Conservation (phyloP, 2,113 vertebrate genomes). For the Colistium nudipinnis region DNA sequence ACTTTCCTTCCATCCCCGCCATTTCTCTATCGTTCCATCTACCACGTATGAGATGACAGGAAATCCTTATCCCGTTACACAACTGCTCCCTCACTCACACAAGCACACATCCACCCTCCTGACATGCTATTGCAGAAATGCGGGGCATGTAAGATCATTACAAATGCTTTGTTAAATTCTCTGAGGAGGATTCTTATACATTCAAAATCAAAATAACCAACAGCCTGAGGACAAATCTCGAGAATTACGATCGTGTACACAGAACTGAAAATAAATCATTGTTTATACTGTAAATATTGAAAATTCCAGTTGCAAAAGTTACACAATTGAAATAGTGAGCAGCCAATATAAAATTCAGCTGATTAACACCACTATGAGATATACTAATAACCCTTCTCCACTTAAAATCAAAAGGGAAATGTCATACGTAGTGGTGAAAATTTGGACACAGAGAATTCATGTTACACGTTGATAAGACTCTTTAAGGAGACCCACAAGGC, state of each 20-base stretch:
- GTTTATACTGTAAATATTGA: slow-evolving; percentile 10
- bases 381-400: background rate
- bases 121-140: slow-evolving; percentile 28
- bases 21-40: slow-evolving; percentile 54
- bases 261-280: background rate
- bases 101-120: slow-evolving; percentile 21
- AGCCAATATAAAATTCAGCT: background rate
- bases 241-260: background rate
- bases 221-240: slow-evolving; percentile 1
- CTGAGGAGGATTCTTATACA: too few relatives aligned
- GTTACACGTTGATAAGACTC: slow-evolving; percentile 19
- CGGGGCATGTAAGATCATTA: slow-evolving; percentile 4
- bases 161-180: slow-evolving; percentile 1
- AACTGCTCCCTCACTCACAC: slow-evolving; percentile 36
- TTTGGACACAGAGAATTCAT: slow-evolving; percentile 7
- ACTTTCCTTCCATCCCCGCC: slow-evolving; percentile 11
- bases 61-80: slow-evolving; percentile 66
- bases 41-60: slow-evolving; percentile 51
- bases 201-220: background rate
- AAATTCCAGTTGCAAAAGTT: slow-evolving; percentile 1
- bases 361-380: background rate
- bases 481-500: slow-evolving; percentile 18
- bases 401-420: slow-evolving; percentile 5
- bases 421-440: slow-evolving; percentile 4
- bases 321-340: too few relatives aligned